A percentile compares a stretch with the other conserved stretches of the same genome.
Conservation (phyloP, 1,140 invertebrate genomes). For the Diprion similis region DNA sequence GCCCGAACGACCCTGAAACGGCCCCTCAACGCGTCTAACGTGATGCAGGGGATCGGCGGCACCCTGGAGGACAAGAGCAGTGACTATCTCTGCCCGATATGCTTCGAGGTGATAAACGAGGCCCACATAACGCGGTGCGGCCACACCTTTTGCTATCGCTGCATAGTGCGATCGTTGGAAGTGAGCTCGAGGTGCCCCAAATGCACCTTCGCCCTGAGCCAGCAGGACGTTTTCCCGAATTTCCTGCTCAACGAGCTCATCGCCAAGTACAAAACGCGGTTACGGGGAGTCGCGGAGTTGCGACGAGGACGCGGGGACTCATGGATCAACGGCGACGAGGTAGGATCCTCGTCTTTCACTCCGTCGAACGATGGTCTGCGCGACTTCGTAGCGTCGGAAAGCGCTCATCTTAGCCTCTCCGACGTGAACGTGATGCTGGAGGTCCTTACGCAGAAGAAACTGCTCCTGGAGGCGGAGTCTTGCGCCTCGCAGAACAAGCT, state of each 20-base stretch:
- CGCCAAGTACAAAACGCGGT: slow-evolving; percentile 67
- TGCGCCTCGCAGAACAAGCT: slow-evolving; percentile 74
- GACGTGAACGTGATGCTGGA: slow-evolving; percentile 79
- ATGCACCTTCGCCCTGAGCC: slow-evolving; percentile 73
- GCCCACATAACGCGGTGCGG: slow-evolving; percentile 88
- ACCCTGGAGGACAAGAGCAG: slow-evolving; percentile 69
- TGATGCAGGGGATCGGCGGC: slow-evolving; percentile 62
- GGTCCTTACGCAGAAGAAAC: slow-evolving; percentile 74
- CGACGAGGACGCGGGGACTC: slow-evolving; percentile 30
- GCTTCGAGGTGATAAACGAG: slow-evolving; percentile 84
- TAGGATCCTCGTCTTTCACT: slow-evolving; percentile 20
- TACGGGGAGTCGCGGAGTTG: slow-evolving; percentile 60
- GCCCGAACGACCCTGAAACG: slow-evolving; percentile 22
- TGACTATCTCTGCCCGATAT: slow-evolving; percentile 80
- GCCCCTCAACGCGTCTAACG: slow-evolving; percentile 20
- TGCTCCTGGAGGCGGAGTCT: slow-evolving; percentile 75
- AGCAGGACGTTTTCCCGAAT: slow-evolving; percentile 79
- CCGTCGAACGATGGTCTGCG: slow-evolving; percentile 59
- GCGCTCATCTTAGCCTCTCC: slow-evolving; percentile 69
- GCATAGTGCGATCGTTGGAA: slow-evolving; percentile 79
- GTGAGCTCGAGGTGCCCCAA: slow-evolving; percentile 79
- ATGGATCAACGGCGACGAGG: slow-evolving; percentile 16
- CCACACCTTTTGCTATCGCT: slow-evolving; percentile 85
- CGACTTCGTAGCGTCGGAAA: slow-evolving; percentile 66
- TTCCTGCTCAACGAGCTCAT: slow-evolving; percentile 81